These are phyloP conservation scores for Palythoa caribaeorum DNA, from an alignment of 92 coral and sea anemone species.

Conservation along the genomic window DNA sequence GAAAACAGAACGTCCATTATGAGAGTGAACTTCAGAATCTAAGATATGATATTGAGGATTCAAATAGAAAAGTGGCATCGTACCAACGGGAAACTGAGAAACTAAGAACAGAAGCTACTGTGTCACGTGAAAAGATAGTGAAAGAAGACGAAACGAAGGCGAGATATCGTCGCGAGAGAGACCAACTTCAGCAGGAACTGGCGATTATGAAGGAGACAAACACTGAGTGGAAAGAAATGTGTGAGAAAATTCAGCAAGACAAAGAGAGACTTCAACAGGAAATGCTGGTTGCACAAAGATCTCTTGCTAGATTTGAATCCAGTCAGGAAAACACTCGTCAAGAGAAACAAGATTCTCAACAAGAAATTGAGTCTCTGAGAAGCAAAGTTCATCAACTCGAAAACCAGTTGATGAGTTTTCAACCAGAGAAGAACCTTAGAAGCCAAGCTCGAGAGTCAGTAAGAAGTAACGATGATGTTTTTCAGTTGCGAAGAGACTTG, in stretches of 20 bases:
- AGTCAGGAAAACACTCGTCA: constrained; percentile 59
- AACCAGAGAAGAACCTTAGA: constrained; percentile 68
- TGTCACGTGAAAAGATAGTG: constrained; percentile 61
- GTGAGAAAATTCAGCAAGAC: constrained; percentile 88
- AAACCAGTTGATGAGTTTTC: constrained; percentile 64
- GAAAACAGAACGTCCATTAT: constrained; percentile 69
- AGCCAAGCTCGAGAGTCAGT: constrained; percentile 64
- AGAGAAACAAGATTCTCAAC: constrained; percentile 60
- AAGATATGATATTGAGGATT: constrained; percentile 74
- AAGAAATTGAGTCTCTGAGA: constrained; percentile 70
- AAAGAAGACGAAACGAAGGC: constrained; percentile 67
- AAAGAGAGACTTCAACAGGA: constrained; percentile 86
- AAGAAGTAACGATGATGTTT: constrained; percentile 70
- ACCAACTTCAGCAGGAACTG: constrained; percentile 77
- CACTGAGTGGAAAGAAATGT: constrained; percentile 92
- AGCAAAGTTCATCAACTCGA: constrained; percentile 77
- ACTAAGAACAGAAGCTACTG: constrained; percentile 60
- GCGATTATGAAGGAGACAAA: constrained; percentile 81
- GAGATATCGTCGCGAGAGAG: constrained; percentile 75
- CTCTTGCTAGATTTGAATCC: constrained; percentile 68
- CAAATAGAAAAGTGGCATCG: constrained; percentile 70
- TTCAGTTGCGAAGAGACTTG: constrained; percentile 68
- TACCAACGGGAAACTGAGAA: constrained; percentile 85
- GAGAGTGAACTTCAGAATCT: constrained; percentile 84
- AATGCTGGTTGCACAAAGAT: constrained; percentile 75